These are phyloP conservation scores for Callinectes sapidus DNA, from an alignment of 2,888 invertebrate species.

Conservation along the genomic window DNA sequence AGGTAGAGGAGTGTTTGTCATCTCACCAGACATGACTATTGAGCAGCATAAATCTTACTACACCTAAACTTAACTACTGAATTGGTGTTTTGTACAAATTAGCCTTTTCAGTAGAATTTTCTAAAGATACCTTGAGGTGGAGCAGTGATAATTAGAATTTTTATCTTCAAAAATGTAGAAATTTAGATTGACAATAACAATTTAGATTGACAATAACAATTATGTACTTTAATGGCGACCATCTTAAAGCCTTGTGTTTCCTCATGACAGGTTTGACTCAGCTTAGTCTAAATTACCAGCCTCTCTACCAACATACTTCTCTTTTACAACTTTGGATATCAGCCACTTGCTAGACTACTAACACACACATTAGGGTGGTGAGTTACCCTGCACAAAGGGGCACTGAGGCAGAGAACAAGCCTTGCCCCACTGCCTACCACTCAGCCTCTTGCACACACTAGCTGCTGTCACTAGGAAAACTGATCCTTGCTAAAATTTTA, in stretches of 20 bases:
- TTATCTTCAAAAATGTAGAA: not conserved
- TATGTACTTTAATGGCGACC: not conserved
- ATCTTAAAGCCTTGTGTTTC: slow-evolving; percentile 15
- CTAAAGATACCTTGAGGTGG: not conserved
- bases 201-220: not conserved
- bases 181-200: slow-evolving; percentile 6
- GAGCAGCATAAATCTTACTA: not conserved
- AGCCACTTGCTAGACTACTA: slow-evolving; percentile 3
- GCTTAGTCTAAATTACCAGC: slow-evolving; percentile 19
- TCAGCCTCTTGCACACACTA: not conserved
- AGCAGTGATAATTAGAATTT: not conserved
- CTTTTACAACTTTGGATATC: slow-evolving; percentile 39
- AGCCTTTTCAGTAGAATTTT: not conserved
- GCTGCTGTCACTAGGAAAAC: not conserved
- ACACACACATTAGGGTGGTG: slow-evolving; percentile 27
- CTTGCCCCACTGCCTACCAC: slow-evolving; percentile 21
- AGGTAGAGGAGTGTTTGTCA: not conserved
- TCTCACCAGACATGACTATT: slow-evolving; percentile 8
- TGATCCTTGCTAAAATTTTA: not conserved
- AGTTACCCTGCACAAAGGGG: slow-evolving; percentile 40
- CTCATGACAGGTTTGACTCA: slow-evolving; percentile 6
- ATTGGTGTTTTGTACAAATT: not conserved
- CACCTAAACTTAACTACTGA: slow-evolving; percentile 21
- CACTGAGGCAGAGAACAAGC: slow-evolving; percentile 37
- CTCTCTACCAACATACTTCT: slow-evolving; percentile 21